Conservation (phyloP, 1,140 invertebrate genomes). For the Heliconius melpomene region DNA sequence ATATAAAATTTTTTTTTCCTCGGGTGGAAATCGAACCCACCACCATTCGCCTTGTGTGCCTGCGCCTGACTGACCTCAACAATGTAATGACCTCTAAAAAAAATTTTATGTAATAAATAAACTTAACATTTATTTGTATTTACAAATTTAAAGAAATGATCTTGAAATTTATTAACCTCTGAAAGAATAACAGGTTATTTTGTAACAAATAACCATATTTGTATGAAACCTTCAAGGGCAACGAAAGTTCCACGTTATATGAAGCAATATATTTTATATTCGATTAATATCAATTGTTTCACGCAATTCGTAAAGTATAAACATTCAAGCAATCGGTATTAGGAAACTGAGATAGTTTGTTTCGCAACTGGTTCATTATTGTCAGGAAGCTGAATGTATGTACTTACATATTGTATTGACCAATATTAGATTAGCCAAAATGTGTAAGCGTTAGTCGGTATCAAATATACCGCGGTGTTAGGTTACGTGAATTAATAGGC, state of each 20-base stretch:
- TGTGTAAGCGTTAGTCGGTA: not conserved
- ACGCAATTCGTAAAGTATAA: conserved; percentile 17
- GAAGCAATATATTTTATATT: conserved; percentile 22
- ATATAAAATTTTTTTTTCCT: too few species aligned
- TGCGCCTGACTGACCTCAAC: too few species aligned
- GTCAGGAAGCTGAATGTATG: not conserved
- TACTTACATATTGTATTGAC: not conserved
- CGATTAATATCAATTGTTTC: conserved; percentile 25
- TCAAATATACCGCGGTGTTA: not conserved
- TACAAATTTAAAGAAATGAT: not conserved
- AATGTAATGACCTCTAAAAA: too few species aligned
- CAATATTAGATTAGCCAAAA: not conserved
- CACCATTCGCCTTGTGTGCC: too few species aligned
- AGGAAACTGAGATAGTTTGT: conserved; percentile 20
- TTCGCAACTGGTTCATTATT: not conserved
- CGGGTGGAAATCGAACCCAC: too few species aligned
- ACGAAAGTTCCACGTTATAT: conserved; percentile 24
- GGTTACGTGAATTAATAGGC: too few species aligned
- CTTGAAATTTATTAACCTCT: conserved; percentile 1
- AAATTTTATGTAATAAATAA: not conserved
- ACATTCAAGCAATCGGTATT: conserved; percentile 21
- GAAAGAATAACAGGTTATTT: not conserved
- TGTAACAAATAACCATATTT: not conserved
- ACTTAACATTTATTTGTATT: not conserved
- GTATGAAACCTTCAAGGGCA: conserved; percentile 19